Percentiles rank a stretch among this genome's conserved stretches.
phyloP scores from a whole-genome alignment of 1,140 invertebrate species.

The Scaptomyza montana region DNA sequence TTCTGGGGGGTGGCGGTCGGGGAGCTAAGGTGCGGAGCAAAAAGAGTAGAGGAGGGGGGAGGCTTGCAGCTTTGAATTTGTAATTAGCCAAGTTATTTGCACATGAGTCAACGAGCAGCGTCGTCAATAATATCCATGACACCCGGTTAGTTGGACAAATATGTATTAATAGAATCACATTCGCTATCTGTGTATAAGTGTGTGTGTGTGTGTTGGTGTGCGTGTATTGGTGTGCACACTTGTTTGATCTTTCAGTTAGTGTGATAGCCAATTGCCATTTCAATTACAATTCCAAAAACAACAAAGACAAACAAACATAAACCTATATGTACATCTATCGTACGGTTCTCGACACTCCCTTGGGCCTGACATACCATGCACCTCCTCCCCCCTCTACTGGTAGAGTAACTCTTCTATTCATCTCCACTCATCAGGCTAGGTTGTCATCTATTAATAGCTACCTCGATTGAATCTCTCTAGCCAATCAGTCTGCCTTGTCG shows the following conservation, averaged over 20 bases:
- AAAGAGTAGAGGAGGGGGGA: background rate
- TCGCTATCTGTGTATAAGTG: conserved; percentile 16
- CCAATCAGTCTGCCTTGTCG: conserved; percentile 60
- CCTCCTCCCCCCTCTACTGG: background rate
- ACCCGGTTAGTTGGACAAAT: conserved; percentile 77
- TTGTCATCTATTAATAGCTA: conserved; percentile 56
- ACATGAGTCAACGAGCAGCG: conserved; percentile 69
- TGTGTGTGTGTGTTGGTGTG: conserved; percentile 11
- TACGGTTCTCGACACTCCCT: conserved; percentile 22
- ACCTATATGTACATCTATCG: conserved; percentile 7
- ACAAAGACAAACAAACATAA: conserved; percentile 4
- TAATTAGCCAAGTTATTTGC: conserved; percentile 81
- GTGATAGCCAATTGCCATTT: conserved; percentile 38
- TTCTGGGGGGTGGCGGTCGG: background rate
- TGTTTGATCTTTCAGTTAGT: conserved; percentile 66
- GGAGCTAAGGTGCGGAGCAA: background rate
- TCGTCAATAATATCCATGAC: conserved; percentile 73
- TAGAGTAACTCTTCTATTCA: background rate
- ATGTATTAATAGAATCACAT: conserved; percentile 71
- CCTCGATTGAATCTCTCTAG: conserved; percentile 55
- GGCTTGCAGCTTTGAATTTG: conserved; percentile 68
- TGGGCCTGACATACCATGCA: background rate
- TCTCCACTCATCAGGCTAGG: conserved; percentile 18
- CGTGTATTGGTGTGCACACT: conserved; percentile 35
- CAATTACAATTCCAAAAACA: conserved; percentile 43